Conservation (phyloP, 2,888 invertebrate genomes). For the Rhopalosiphum nymphaeae region DNA sequence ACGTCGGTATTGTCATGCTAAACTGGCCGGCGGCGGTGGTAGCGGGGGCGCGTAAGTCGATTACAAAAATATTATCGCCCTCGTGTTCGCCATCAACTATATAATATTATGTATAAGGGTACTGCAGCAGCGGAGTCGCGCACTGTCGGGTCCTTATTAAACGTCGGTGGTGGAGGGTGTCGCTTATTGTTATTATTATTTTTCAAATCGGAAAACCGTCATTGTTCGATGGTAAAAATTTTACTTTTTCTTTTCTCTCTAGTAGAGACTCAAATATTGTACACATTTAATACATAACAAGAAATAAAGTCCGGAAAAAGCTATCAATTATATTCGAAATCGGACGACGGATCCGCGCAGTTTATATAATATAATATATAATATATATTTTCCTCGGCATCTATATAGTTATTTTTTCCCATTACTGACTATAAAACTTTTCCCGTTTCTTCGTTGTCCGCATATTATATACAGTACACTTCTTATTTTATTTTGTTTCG, state of each 20-base stretch:
- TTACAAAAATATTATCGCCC: slow-evolving; percentile 28
- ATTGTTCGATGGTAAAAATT: slow-evolving; percentile 33
- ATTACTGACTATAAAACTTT: background rate
- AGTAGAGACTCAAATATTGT: background rate
- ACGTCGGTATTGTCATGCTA: slow-evolving; percentile 33
- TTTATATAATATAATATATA: slow-evolving; percentile 1
- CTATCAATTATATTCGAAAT: slow-evolving; percentile 53
- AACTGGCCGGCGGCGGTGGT: background rate
- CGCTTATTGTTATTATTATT: background rate
- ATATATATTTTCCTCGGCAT: background rate
- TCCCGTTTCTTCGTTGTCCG: background rate
- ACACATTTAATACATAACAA: background rate
- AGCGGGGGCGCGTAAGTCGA: slow-evolving; percentile 3
- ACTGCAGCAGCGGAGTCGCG: background rate
- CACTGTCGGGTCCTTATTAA: background rate
- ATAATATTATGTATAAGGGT: background rate
- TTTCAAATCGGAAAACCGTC: slow-evolving; percentile 18
- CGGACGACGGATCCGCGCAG: slow-evolving; percentile 25
- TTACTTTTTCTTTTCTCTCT: slow-evolving; percentile 9
- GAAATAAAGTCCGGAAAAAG: slow-evolving; percentile 33
- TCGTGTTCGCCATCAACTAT: background rate
- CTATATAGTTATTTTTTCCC: background rate
- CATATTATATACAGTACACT: background rate
- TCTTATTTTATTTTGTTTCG: slow-evolving; percentile 7
- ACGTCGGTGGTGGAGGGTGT: background rate